These are phyloP conservation scores for Muscicapa striata DNA, from an alignment of 2,797 vertebrate genomes.

Conservation along the genomic window DNA sequence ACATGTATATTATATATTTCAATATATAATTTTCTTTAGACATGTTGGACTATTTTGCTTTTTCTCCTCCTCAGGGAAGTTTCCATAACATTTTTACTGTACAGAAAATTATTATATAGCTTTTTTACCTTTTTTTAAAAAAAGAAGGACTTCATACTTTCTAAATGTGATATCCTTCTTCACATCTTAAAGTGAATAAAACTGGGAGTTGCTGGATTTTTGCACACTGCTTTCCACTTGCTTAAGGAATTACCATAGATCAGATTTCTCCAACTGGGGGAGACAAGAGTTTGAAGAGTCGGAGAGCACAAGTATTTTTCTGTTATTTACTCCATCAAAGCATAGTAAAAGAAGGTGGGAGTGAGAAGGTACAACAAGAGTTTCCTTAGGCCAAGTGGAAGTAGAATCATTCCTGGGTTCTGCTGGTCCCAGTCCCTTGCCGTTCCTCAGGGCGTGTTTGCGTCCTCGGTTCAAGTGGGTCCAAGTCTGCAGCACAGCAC, in stretches of 20 bases:
- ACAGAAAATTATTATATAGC: not conserved
- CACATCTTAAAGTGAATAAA: not conserved
- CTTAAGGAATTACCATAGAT: not conserved
- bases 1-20: not conserved
- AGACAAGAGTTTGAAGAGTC: not conserved
- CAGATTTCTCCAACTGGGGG: not conserved
- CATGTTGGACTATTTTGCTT: not conserved
- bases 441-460: not conserved
- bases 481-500: not conserved
- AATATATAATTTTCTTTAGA: not conserved
- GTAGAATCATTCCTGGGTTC: not conserved
- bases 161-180: not conserved
- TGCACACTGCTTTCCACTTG: not conserved
- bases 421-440: not conserved
- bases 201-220: not conserved
- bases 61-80: not conserved
- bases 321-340: not conserved
- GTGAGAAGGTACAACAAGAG: not conserved
- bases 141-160: not conserved
- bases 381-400: constrained; percentile 1
- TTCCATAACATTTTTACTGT: not conserved
- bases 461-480: not conserved
- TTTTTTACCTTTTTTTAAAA: not conserved
- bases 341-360: not conserved
- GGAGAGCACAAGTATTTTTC: not conserved